Evolutionary conservation across 2,113 vertebrate genomes (phyloP), one percentile per base, ranked within the genome.

Genomic region (Callospermophilus lateralis): DNA sequence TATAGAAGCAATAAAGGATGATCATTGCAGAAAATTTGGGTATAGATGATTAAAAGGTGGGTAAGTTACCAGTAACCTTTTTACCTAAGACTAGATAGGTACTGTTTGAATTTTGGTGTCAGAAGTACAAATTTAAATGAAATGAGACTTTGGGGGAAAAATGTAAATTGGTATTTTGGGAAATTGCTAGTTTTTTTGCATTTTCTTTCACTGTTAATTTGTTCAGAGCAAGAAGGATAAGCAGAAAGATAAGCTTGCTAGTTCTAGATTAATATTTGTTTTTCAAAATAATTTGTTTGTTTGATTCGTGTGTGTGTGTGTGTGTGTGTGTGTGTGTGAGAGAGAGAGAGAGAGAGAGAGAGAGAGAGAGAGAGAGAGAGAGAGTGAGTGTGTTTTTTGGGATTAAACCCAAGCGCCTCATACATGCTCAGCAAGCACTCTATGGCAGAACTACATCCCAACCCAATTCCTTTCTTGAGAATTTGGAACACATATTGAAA

Each of bases 121-220:
- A 76, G 67, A 15, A 78, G 12, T 84, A 0, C 87, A 74, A 48
- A 53, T 92, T 92, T 37, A 86, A 63, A 76, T 90, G 30, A n/a
- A 26, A 63, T 28, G 84, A 48, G 32, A 93, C 39, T 93, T 89
- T 70, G 19, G 13, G 24, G 53, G 70, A 55, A 92, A 79, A 61
- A 1, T 73, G 68, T 81, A 48, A 79, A 84, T 80, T 79, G 26
- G 6, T 96, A 89, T 72, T 93, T 97, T 96, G 76, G 26, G 77
- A 93, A 90, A 74, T 92, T 72, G 39, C 30, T 94, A 4, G 34
- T 26, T 86, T 93, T 93, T 94, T 83, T 24, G 55, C 8, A 28
- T 90, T 65, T 10, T 53, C 58, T 89, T 76, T 95, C 10, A 87
- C 32, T 73, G 78, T 61, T 89, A 90, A 32, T 94, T 96, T 96